phyloP scores from a whole-genome alignment of 1,140 invertebrate species.

The Andrena cerasifolii region DNA sequence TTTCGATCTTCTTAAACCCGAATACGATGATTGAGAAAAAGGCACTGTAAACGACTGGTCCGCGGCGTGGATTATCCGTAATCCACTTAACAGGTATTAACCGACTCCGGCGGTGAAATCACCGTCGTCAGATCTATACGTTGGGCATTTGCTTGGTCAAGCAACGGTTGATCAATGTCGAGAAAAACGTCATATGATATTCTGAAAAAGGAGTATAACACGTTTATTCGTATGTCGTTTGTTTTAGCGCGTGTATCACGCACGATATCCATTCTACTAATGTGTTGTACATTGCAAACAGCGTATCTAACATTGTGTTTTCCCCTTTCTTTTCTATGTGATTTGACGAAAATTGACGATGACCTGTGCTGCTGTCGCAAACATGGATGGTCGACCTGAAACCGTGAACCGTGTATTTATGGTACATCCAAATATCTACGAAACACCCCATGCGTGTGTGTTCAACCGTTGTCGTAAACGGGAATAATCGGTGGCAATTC shows the following conservation, averaged over 20 bases:
- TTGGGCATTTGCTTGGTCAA: conserved; percentile 80
- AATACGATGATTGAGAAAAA: conserved; percentile 3
- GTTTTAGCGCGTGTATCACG: conserved; percentile 48
- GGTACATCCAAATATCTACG: conserved; percentile 65
- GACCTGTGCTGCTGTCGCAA: conserved; percentile 81
- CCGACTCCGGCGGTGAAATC: not conserved
- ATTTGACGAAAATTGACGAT: conserved; percentile 83
- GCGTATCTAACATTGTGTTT: conserved; percentile 82
- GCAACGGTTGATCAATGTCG: conserved; percentile 45
- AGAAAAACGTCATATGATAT: conserved; percentile 19
- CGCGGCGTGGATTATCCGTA: not conserved
- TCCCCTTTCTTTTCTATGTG: conserved; percentile 83
- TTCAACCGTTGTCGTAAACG: conserved; percentile 53
- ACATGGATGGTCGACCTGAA: conserved; percentile 81
- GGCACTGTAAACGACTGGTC: not conserved
- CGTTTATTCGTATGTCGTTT: conserved; percentile 45
- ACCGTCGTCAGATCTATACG: conserved; percentile 19
- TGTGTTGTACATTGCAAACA: conserved; percentile 49
- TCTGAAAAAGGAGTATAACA: conserved; percentile 25
- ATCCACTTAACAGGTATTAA: not conserved
- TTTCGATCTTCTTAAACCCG: not conserved
- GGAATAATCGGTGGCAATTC: conserved; percentile 43
- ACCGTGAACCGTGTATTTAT: conserved; percentile 72
- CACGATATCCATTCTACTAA: conserved; percentile 50
- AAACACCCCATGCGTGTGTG: conserved; percentile 48